Percentiles rank a stretch among this genome's conserved stretches.
Evolutionary conservation across 2,888 invertebrate species (phyloP).

Genomic region (Adelphocoris suturalis): DNA sequence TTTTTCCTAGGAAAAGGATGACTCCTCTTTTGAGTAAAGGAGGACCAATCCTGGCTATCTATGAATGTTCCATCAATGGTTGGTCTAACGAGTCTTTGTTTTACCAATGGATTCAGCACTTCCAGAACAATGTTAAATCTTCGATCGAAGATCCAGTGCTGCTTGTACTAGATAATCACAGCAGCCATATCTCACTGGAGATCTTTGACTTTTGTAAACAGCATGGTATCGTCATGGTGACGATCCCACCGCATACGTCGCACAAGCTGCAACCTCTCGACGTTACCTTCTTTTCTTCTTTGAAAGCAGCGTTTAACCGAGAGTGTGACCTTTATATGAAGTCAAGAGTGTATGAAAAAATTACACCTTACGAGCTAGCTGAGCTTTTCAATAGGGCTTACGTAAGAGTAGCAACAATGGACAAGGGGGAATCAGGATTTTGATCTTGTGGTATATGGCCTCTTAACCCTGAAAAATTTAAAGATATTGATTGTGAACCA

Average conservation of each 20-base stretch:
- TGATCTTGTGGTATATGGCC: not conserved
- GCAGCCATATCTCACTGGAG: constrained; percentile 77
- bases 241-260: constrained; percentile 77
- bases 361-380: constrained; percentile 8
- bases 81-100: constrained; percentile 73
- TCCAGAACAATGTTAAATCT: not conserved
- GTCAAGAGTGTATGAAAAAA: no score
- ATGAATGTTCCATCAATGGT: constrained; percentile 76
- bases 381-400: not conserved
- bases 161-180: constrained; percentile 73
- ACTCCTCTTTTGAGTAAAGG: no score
- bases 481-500: not conserved
- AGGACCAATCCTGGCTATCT: no score
- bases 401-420: not conserved
- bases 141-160: not conserved
- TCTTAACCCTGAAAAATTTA: not conserved
- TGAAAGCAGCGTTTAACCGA: constrained; percentile 76
- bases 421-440: constrained; percentile 16
- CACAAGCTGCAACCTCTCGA: constrained; percentile 76
- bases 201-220: constrained; percentile 75
- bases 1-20: no score
- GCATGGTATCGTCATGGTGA: constrained; percentile 76
- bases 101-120: not conserved
- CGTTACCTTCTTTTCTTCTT: constrained; percentile 69
- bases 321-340: constrained; percentile 75